Base-by-base conservation (phyloP, 1,140 invertebrate species). In the Drosophila sproati region DNA sequence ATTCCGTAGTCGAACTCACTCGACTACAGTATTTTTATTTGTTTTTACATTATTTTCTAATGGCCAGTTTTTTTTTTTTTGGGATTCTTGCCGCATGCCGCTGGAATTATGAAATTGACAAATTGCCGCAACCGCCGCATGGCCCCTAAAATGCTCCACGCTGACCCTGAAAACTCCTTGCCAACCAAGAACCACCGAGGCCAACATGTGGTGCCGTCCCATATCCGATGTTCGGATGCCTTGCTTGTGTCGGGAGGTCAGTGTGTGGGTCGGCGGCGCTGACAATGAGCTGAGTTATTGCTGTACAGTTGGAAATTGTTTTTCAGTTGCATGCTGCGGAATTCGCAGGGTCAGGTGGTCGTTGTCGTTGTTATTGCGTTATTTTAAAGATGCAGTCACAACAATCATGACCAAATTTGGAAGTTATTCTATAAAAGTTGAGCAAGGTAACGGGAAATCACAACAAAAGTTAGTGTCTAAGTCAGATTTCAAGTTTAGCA, bases 261-360 rank as follows among this genome's bases (percentile, higher is more conserved):
- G 83, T 82, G 77, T 88, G 83, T 80, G 83, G 83, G 83, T 87
- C 83, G 77, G 10, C 39, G 10, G 31, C 63, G 60, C 79, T 85
- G 81, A 78, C 83, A 83, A 77, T 88, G 83, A 87, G 80, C 80
- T 87, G 70, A 87, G 80, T 87, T 87, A 87, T 87, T 78, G 83
- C 83, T 69, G 66, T 76, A 68, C 73, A 83, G 83, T 83, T 87
- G 82, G 69, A 87, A 87, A 87, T 88, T 88, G 83, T 88, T 87
- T 87, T 87, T 74, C 50, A 68, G 28, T 67, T 52, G 54, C 72
- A 55, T 50, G 50, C 29, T 32, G 60, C 39, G 75, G 62, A 64
- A 62, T 77, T 62, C 31, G 45, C 52, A 70, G 60, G 68, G 82
- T 75, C 82, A 82, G 71, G 66, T 73, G 50, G 66, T 47, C 52